These are phyloP conservation scores for Euborellia annulipes DNA, from an alignment of 1,140 invertebrate genomes.

Conservation along the genomic window DNA sequence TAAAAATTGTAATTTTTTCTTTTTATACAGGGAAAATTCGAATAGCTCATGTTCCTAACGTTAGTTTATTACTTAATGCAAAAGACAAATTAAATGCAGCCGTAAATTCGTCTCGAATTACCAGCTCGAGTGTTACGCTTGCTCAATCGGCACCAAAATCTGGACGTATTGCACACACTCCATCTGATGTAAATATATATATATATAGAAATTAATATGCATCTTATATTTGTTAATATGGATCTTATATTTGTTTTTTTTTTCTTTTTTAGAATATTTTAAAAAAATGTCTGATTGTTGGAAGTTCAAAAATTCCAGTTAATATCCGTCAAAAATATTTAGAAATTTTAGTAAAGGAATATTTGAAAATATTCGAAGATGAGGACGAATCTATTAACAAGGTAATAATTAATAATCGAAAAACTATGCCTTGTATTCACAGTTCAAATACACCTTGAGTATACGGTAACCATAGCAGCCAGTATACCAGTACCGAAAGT, in stretches of 20 bases:
- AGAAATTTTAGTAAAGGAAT: slow-evolving; percentile 74
- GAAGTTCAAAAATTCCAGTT: slow-evolving; percentile 64
- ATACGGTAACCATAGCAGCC: too few species aligned
- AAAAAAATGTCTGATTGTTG: slow-evolving; percentile 42
- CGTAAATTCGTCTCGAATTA: neutral
- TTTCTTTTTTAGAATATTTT: slow-evolving; percentile 22
- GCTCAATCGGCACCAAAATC: slow-evolving; percentile 49
- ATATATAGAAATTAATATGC: neutral
- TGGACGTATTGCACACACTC: slow-evolving; percentile 49
- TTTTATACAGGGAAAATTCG: slow-evolving; percentile 22
- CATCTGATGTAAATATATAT: slow-evolving; percentile 30
- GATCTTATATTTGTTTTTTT: neutral
- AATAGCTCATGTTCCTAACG: slow-evolving; percentile 44
- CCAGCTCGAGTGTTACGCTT: slow-evolving; percentile 27
- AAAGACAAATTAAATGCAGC: slow-evolving; percentile 32
- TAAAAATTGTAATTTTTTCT: neutral
- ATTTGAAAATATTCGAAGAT: slow-evolving; percentile 54
- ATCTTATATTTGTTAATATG: neutral
- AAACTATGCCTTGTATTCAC: slow-evolving; percentile 1
- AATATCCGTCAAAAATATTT: slow-evolving; percentile 73
- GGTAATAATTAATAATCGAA: slow-evolving; percentile 21
- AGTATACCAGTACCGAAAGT: too few species aligned
- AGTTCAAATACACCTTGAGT: too few species aligned
- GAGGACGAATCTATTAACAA: slow-evolving; percentile 53
- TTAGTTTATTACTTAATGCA: slow-evolving; percentile 35